These are phyloP conservation scores for Didymodactylos carnosus DNA, from an alignment of 2,888 invertebrate genomes.

Conservation along the genomic window DNA sequence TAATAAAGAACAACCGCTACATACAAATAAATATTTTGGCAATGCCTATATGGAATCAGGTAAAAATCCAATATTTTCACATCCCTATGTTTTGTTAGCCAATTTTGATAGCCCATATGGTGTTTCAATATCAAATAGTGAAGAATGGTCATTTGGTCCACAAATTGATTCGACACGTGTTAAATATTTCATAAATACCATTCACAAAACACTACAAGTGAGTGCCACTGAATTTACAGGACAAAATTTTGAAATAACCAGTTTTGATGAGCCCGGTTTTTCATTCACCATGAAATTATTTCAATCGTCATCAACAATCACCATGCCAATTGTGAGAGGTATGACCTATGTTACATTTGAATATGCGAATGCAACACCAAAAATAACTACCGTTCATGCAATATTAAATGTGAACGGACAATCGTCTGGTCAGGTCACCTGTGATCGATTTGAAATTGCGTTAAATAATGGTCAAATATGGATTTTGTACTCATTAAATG, in stretches of 20 bases:
- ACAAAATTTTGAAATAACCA: not conserved
- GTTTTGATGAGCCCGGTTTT: not conserved
- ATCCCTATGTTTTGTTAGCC: not conserved
- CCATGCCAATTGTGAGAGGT: not conserved
- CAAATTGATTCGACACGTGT: not conserved
- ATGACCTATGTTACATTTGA: constrained; percentile 2
- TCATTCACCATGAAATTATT: not conserved
- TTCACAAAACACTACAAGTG: not conserved
- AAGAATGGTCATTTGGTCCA: not conserved
- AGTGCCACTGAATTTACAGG: not conserved
- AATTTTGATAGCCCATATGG: not conserved
- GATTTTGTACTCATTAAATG: not conserved
- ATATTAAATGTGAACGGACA: not conserved
- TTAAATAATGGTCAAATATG: not conserved
- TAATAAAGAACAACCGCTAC: not conserved
- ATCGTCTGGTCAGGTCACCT: not conserved
- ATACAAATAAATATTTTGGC: not conserved
- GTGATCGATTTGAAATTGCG: not conserved
- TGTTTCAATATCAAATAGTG: not conserved
- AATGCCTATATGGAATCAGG: not conserved
- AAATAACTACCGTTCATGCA: not conserved
- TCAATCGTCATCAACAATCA: not conserved
- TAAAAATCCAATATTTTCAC: not conserved
- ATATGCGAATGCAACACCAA: not conserved
- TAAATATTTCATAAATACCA: not conserved